Evolutionary conservation across 2,888 invertebrate species (phyloP).

Genomic region (Rutpela maculata): DNA sequence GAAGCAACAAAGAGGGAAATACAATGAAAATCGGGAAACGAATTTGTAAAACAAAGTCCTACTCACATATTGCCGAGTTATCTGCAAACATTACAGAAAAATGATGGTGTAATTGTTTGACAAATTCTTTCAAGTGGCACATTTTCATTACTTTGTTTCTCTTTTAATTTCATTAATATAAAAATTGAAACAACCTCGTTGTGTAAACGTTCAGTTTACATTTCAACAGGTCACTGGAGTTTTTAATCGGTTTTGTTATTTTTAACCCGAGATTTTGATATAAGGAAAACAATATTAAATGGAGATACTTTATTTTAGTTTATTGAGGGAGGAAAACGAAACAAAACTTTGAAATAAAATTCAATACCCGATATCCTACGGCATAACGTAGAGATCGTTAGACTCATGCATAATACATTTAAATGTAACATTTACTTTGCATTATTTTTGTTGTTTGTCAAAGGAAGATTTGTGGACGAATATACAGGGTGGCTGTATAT

Average conservation of each 20-base stretch:
- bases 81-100: constrained; percentile 72
- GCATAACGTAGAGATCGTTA: neutral
- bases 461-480: neutral
- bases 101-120: constrained; percentile 61
- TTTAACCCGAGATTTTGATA: neutral
- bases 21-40: constrained; percentile 66
- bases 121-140: constrained; percentile 38
- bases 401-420: neutral
- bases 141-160: constrained; percentile 48
- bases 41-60: constrained; percentile 69
- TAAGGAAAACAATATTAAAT: constrained; percentile 7
- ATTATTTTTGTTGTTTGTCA: neutral
- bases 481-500: neutral
- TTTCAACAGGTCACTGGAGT: neutral
- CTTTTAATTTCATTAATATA: constrained; percentile 9
- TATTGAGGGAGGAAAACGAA: neutral
- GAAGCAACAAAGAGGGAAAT: constrained; percentile 44
- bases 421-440: neutral
- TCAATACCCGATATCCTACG: neutral
- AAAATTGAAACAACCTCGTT: neutral
- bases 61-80: constrained; percentile 74
- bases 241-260: constrained; percentile 4
- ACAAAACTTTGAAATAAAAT: constrained; percentile 1
- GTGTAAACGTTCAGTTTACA: neutral
- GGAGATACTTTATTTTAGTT: neutral